Base-by-base conservation (phyloP, 2,797 vertebrate genomes). In the Setipinna tenuifilis region DNA sequence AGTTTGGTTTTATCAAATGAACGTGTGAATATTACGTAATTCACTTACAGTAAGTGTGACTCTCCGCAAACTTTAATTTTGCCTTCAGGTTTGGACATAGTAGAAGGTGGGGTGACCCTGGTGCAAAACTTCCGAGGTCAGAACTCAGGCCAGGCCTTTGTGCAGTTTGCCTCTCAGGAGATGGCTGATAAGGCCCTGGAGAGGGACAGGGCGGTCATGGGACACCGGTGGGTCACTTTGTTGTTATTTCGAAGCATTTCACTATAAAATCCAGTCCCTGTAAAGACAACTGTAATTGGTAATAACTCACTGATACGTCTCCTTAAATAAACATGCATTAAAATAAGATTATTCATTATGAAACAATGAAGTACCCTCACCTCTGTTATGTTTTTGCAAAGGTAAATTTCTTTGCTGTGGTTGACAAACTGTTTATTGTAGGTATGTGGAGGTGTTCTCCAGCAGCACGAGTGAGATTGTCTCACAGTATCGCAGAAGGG, bases 361-460 rank as follows among this genome's bases (percentile, higher is more conserved):
- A 9, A 54, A 54, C 7, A 54, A 54, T 54, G 0, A 10, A 7
- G 3, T 14, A 54, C 50, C 50, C 50, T 54, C 50, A 54, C 1
- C 12, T 2, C 41, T 46, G 78, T 21, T 25, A 28, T 54, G 46
- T 19, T n/a, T 35, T 81, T n/a, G 35, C 41, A 81, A 7, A 54
- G 50, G 50, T 54, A 54, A 2, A 41, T 41, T 31, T 11, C 9
- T 82, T 23, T 31, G 21, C 16, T 16, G 50, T 2, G 2, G 50
- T 54, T 54, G 12, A 54, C 6, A 9, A 12, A 31, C 10, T 68
- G 11, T 31, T 12, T 71, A 16, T 71, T 28, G 23, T 85, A 99
- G 98, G 50, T 99, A 99, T 35, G 96, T 99, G 46, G 96, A 99
- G 90, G 96, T 99, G 91, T 99, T 97, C 14, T 92, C 96, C 14